phyloP scores from a whole-genome alignment of 2,888 invertebrate species.

The Neoascia interrupta region DNA sequence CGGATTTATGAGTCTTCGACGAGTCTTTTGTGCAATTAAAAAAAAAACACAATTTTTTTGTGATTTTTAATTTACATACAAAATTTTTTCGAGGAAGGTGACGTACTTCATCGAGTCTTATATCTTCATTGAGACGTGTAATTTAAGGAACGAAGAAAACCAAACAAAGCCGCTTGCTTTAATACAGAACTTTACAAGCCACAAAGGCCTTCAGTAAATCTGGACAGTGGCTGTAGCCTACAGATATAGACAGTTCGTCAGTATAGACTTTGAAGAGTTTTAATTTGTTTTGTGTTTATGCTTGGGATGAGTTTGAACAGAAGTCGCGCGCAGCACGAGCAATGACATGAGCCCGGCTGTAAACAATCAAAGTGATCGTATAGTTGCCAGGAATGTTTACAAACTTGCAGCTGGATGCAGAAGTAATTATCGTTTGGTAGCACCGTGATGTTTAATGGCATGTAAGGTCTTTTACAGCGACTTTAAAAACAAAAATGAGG shows the following conservation, averaged over 20 bases:
- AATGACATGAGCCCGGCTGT: slow-evolving; percentile 26
- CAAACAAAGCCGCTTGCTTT: slow-evolving; percentile 1
- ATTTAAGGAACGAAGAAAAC: slow-evolving; percentile 19
- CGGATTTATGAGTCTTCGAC: slow-evolving; percentile 36
- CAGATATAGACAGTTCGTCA: slow-evolving; percentile 8
- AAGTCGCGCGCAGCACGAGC: slow-evolving; percentile 28
- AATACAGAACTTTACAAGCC: neutral
- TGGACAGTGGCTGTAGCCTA: slow-evolving; percentile 25
- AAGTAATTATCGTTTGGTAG: slow-evolving; percentile 7
- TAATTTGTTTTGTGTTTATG: too few relatives aligned
- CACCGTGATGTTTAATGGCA: too few relatives aligned
- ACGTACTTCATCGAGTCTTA: slow-evolving; percentile 29
- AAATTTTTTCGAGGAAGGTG: slow-evolving; percentile 43
- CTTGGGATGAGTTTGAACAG: slow-evolving; percentile 42
- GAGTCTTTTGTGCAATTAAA: slow-evolving; percentile 36
- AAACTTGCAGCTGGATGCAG: neutral
- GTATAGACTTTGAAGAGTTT: slow-evolving; percentile 9
- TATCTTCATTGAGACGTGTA: slow-evolving; percentile 48
- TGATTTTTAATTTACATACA: slow-evolving; percentile 50
- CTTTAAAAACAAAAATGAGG: neutral
- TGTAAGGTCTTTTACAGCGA: neutral
- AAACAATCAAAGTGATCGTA: slow-evolving; percentile 16
- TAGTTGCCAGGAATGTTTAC: slow-evolving; percentile 17
- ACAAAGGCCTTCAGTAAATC: slow-evolving; percentile 12
- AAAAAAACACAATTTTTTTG: too few relatives aligned